These are phyloP conservation scores for Phrynosoma blainvillii DNA, from an alignment of 2,113 vertebrate species.

Conservation along the genomic window DNA sequence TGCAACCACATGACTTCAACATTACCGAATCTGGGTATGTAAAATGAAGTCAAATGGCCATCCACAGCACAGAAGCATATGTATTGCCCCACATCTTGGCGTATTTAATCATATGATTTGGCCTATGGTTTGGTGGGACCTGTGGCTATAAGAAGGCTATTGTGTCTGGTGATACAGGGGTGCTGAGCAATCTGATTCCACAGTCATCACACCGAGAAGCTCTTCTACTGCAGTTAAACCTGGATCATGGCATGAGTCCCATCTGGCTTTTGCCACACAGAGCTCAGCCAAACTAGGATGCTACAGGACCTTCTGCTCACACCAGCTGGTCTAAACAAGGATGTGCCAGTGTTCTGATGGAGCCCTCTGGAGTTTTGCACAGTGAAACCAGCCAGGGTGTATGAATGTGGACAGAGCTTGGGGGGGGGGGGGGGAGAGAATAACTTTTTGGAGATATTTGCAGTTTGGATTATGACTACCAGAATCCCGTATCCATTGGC, in stretches of 20 bases:
- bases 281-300: constrained; percentile 1
- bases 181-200: neutral
- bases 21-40: neutral
- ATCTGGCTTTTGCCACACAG: neutral
- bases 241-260: neutral
- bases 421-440: too few species aligned
- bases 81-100: too few species aligned
- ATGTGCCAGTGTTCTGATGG: neutral
- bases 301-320: constrained; percentile 16
- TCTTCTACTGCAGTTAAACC: neutral
- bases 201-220: neutral
- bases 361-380: neutral
- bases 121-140: neutral
- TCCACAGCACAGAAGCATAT: neutral
- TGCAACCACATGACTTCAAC: neutral
- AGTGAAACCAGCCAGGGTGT: neutral
- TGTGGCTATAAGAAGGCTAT: neutral
- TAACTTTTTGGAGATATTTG: neutral
- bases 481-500: neutral
- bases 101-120: neutral
- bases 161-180: neutral
- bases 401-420: neutral
- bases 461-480: neutral
- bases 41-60: neutral
- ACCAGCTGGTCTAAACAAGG: constrained; percentile 24